These are phyloP conservation scores for Todiramphus chloris DNA, from an alignment of 2,113 vertebrate genomes.

Conservation along the genomic window DNA sequence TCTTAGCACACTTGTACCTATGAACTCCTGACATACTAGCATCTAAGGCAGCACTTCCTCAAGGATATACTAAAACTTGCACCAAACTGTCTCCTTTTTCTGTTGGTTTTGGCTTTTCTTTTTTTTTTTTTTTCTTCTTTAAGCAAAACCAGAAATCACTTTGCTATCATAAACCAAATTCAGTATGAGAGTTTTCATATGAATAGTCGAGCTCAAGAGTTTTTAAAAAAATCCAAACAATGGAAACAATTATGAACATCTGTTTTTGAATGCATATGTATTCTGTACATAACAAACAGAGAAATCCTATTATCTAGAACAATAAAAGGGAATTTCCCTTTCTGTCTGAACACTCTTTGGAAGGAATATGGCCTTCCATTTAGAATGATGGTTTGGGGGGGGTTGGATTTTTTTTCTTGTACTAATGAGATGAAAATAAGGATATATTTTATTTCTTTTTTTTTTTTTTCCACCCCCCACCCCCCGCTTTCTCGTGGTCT, in stretches of 20 bases:
- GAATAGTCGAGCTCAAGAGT: conserved; percentile 38
- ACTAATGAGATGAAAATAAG: background rate
- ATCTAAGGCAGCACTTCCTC: background rate
- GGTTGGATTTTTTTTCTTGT: background rate
- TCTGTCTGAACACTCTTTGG: background rate
- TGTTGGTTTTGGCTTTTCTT: background rate
- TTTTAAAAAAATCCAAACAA: conserved; percentile 1
- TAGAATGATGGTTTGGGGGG: background rate
- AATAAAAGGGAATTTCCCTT: conserved; percentile 54
- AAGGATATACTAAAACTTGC: background rate
- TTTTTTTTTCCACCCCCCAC: accelerated
- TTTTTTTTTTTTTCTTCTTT: background rate
- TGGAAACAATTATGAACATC: background rate
- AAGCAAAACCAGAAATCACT: conserved; percentile 4
- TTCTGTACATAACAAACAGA: conserved; percentile 50
- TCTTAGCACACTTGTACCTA: background rate
- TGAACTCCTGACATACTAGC: background rate
- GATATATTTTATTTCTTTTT: background rate
- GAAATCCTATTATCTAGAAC: conserved; percentile 55
- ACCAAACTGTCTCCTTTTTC: background rate
- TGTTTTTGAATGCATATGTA: conserved; percentile 47
- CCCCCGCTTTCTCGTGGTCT: accelerated
- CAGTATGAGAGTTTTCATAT: background rate
- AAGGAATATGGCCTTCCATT: background rate
- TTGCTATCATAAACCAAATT: conserved; percentile 39